phyloP scores from a whole-genome alignment of 1,140 invertebrate species.

The Lordiphosa mommai region DNA sequence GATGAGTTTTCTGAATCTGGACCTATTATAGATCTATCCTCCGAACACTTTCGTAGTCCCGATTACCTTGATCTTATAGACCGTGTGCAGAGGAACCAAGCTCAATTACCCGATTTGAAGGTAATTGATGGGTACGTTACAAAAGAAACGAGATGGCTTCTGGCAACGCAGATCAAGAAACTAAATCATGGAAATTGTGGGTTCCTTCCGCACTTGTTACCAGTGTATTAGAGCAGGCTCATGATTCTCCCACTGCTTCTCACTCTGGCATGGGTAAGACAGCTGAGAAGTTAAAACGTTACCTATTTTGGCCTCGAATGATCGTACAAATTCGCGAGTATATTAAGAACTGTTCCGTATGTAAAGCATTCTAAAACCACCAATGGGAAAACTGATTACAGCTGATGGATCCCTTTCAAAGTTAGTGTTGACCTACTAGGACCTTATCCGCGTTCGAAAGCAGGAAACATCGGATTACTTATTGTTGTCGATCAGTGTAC shows the following conservation, averaged over 20 bases:
- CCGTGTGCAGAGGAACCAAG: background rate
- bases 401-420: no score
- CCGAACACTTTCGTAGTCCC: conserved; percentile 1
- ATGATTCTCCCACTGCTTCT: conserved; percentile 5
- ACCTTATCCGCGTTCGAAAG: no score
- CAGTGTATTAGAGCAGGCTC: background rate
- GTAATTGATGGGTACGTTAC: no score
- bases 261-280: conserved; percentile 7
- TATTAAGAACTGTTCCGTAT: background rate
- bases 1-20: background rate
- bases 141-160: no score
- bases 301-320: conserved; percentile 10
- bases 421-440: no score
- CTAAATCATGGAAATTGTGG: conserved; percentile 11
- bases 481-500: no score
- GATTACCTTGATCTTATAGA: conserved; percentile 3
- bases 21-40: conserved; percentile 6
- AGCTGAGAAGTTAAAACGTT: conserved; percentile 8
- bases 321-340: background rate
- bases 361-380: conserved; percentile 1
- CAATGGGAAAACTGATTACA: no score
- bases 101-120: conserved; percentile 4
- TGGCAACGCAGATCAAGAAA: no score
- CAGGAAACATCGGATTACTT: no score
- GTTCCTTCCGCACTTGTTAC: background rate